A percentile compares a stretch with the other conserved stretches of the same genome.
phyloP scores from a whole-genome alignment of 2,113 vertebrate species.

The Psephotus haematonotus region DNA sequence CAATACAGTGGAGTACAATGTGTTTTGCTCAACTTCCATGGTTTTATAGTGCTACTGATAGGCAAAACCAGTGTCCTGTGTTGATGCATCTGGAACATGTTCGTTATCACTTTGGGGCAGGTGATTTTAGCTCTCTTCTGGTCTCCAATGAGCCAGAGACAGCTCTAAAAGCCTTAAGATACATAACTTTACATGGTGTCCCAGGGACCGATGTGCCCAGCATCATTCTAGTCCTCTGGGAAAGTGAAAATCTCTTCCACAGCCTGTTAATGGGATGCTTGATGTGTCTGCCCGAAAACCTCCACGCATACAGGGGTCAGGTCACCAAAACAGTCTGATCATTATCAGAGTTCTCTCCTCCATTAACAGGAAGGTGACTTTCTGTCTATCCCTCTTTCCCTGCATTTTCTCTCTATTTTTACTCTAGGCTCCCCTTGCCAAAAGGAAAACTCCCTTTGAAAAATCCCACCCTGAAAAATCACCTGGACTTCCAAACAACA shows the following conservation, averaged over 20 bases:
- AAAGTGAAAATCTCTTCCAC: neutral
- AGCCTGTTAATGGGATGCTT: neutral
- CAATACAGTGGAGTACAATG: fast-evolving
- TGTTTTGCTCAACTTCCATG: neutral
- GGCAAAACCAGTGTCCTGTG: neutral
- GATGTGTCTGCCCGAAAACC: neutral
- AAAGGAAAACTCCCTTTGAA: neutral
- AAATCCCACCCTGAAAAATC: neutral
- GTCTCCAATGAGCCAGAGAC: neutral
- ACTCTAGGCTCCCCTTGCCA: neutral
- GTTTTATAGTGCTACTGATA: neutral
- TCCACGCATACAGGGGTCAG: neutral
- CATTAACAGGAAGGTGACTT: neutral
- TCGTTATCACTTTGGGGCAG: neutral
- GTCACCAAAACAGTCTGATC: neutral
- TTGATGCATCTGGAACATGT: neutral
- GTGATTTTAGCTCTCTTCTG: neutral
- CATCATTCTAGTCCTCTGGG: neutral
- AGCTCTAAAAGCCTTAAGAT: neutral
- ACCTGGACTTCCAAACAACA: neutral
- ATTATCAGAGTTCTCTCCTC: neutral
- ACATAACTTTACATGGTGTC: neutral
- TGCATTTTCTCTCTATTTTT: neutral
- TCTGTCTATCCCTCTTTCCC: neutral
- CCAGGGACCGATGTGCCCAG: neutral